Evolutionary conservation across 2,113 vertebrate species (phyloP), one percentile per base, ranked within the genome.

Genomic region (Recurvirostra avosetta): DNA sequence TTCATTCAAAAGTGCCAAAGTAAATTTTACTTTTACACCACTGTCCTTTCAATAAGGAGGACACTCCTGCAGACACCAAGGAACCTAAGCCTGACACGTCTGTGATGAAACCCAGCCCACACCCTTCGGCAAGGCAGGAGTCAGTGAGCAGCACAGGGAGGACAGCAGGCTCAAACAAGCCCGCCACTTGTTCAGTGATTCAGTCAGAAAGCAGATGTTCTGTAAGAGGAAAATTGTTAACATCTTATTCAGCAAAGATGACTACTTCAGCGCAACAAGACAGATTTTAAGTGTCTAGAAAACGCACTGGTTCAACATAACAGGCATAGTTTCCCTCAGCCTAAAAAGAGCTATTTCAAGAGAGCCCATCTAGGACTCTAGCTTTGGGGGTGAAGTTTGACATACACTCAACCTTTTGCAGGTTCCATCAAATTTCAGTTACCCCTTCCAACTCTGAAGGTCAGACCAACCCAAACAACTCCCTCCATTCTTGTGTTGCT

Each of bases 121-220:
- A 87, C 43, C 97, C 94, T 74, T 58, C 43, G 72, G 92, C 93
- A 40, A 76, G 93, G 88, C 79, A 93, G 94, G 45, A 86, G 89
- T 15, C 10, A 14, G 86, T 34, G 94, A 97, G 95, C 85, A 70
- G 92, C 79, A 25, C 6, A 6, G n/a, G 61, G 85, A 95, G 88
- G 87, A 14, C 92, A 88, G 86, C 97, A 97, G 95, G 97, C 95
- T 96, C 63, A 27, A 88, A 97, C 97, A 96, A 72, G 97, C 81
- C 91, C 81, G 66, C 63, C n/a, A 18, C 71, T 43, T 11, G 66
- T 53, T 85, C 40, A 6, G 75, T 78, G 92, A 95, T 81, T 92
- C 68, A 30, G 73, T 55, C 96, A 72, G 58, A 52, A 32, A 85
- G 80, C 88, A 90, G 65, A 78, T 70, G 80, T 81, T 27, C 96